Evolutionary conservation across 2,888 invertebrate genomes (phyloP), one percentile per base, ranked within the genome.

Genomic region (Boloria euphrosyne): DNA sequence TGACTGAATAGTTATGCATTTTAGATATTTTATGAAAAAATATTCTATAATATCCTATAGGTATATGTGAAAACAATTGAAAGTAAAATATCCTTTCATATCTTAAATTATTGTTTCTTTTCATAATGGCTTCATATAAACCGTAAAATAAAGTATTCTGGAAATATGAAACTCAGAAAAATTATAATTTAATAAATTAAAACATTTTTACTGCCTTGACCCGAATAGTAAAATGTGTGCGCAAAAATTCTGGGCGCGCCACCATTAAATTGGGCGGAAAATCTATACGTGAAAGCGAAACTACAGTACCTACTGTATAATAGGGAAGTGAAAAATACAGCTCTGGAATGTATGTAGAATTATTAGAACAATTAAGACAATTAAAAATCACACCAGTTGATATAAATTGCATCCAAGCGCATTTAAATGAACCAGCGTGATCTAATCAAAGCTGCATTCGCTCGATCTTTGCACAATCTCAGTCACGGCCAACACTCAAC

Each of bases 181-280:
- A 31, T 18, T 38, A 49, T 62, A 62, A 62, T 38, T 55, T 38
- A 62, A 54, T 62, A 62, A 50, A 62, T 47, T 58, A 60, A 53
- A 66, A 66, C 44, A 53, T 53, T 59, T 53, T 57, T 61, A 63
- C 60, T 44, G 61, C 58, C 62, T 62, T 73, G 76, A 74, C 77
- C 77, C 74, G 72, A 71, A 74, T 74, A 74, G 71, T 71, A 69
- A 73, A 74, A 76, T 70, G 71, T 72, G 73, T 68, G 71, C 74
- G 77, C 72, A 77, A 75, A 75, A 75, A 70, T 70, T 73, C 66
- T 70, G 72, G 78, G 77, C 71, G 77, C 71, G 78, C 73, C 77
- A 22, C 69, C 72, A 74, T 75, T 74, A 75, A 74, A 74, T 69
- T 71, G 74, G 74, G 71, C 67, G 73, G 69, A 73, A 74, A 77